Evolutionary conservation across 2,888 invertebrate species (phyloP).

Genomic region (Herminia tarsipennalis): DNA sequence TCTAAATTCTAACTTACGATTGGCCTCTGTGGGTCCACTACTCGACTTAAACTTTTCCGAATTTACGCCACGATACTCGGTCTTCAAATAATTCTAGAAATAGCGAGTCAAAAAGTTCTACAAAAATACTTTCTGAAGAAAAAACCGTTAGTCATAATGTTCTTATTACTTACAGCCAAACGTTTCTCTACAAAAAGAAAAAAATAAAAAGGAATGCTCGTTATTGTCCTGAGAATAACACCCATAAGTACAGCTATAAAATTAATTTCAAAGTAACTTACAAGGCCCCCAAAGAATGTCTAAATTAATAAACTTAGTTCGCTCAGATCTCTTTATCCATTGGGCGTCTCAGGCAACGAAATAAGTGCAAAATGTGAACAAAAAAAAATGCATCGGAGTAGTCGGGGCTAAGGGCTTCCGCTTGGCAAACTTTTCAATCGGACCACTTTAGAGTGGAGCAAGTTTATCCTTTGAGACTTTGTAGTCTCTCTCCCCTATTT

Average conservation of each 20-base stretch:
- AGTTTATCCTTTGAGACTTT: conserved; percentile 66
- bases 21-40: too few species aligned
- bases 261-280: conserved; percentile 32
- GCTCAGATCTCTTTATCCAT: conserved; percentile 20
- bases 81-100: too few species aligned
- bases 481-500: conserved; percentile 50
- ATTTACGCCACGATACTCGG: too few species aligned
- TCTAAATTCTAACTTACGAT: too few species aligned
- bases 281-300: conserved; percentile 44
- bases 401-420: conserved; percentile 58
- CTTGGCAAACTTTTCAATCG: conserved; percentile 68
- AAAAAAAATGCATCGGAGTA: conserved; percentile 56
- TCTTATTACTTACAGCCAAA: too few species aligned
- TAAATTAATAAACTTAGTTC: conserved; percentile 55
- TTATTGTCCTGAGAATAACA: conserved; percentile 7
- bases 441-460: conserved; percentile 57
- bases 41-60: too few species aligned
- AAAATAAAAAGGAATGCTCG: neutral
- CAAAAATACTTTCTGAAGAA: too few species aligned
- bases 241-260: conserved; percentile 18
- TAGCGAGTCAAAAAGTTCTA: too few species aligned
- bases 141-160: too few species aligned
- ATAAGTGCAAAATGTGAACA: conserved; percentile 44
- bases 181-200: too few species aligned
- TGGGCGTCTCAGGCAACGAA: conserved; percentile 35